Evolutionary conservation across 2,113 vertebrate species (phyloP), one percentile per base, ranked within the genome.

Genomic region (Stigmatopora nigra): DNA sequence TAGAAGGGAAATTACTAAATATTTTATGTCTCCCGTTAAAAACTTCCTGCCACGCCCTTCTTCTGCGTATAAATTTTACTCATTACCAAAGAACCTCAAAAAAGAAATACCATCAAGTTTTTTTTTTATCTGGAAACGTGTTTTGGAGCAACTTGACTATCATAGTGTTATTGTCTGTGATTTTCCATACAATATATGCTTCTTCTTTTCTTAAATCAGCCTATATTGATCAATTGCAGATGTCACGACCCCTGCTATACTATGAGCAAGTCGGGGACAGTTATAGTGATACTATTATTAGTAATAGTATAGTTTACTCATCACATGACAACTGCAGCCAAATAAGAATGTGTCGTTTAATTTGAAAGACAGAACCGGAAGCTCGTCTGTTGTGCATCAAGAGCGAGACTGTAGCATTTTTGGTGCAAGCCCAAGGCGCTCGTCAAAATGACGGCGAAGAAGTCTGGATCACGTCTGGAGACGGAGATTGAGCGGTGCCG

Each of bases 401-500:
- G 31, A 55, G 53, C 53, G 31, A 17, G 14, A 49, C 63, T 38
- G 14, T 4, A 14, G 20, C 60, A 58, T 78, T 83, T 82, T 77
- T 72, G 84, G 78, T 82, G 74, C n/a, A 13, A 35, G 63, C 14
- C 49, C 51, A 69, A 65, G 67, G 65, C 65, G 62, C 64, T 69
- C 35, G 44, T 73, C 47, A 89, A 87, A 57, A 97, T 96, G 94
- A 94, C 94, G 73, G 91, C 94, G 65, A 92, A 81, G 90, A 97
- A 96, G 90, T 92, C 92, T 70, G 94, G 94, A 61, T 94, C 94
- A 71, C 93, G 94, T 72, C 90, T 97, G 80, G 94, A 97, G 86
- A 91, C 89, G 12, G 94, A 97, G 88, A 94, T 97, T 80, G 94
- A 97, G 84, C 91, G 94, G 60, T 94, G 94, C 81, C 93, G 94